Base-by-base conservation (phyloP, 2,888 invertebrate genomes). In the Eilema depressum region DNA sequence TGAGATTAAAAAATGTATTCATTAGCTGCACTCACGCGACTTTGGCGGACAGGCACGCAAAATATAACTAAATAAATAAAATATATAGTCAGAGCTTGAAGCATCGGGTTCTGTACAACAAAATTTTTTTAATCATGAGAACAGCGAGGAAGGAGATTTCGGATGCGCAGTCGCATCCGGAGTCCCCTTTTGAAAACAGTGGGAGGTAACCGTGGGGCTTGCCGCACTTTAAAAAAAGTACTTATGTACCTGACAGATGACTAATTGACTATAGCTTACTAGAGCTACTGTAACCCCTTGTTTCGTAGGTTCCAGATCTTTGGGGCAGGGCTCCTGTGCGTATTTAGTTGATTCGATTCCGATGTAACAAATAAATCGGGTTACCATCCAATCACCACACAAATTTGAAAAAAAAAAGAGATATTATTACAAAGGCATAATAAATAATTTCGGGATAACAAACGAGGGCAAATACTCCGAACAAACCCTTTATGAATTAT, bases 11-110 rank as follows among this genome's bases (percentile, higher is more conserved):
- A 74, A 70, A 10, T 8, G 41, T 63, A 76, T 78, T 79, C 80
- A 86, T 87, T 90, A 88, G 84, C 80, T 81, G 75, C 80, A 86
- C 89, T 89, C 89, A 85, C 89, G 86, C 87, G 88, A 84, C 25
- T 66, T 66, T 86, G 85, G 86, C 83, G 86, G 79, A 77, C 85
- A 85, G 80, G 85, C 79, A 85, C 83, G 81, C 75, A 78, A 85
- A 81, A 78, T 84, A 79, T 80, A 80, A 84, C 82, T 81, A 87
- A 83, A 89, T 86, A 87, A 85, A 89, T 86, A 87, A 85, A 86
- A 85, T 82, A 62, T 77, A 56, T 78, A 33, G n/a, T 85, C 2
- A 25, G 37, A 20, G 11, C 30, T 26, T 11, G 1, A 14, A n/a
- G 2, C 23, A 12, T 56, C 8, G 61, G 70, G 70, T 66, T 70